Evolutionary conservation across 2,113 vertebrate genomes (phyloP), one percentile per base, ranked within the genome.

Genomic region (Thomomys bottae): DNA sequence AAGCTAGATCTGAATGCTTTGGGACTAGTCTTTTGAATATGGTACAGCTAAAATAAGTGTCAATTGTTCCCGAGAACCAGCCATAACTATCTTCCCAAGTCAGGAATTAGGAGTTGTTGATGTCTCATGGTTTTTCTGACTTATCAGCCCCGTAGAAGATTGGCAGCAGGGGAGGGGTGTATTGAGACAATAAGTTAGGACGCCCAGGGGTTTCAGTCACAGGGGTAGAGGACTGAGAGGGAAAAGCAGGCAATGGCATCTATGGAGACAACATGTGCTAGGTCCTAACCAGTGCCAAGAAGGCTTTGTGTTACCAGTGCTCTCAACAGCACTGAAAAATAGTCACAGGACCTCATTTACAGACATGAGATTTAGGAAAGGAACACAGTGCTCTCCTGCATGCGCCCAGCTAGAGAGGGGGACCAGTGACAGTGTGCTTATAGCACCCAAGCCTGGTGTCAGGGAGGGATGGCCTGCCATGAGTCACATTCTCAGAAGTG

Each of bases 41-140:
- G 4, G 0, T 17, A 17, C 0, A 5, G 4, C 49, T 85, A 34
- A 36, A 11, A 36, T 18, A 23, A 14, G 2, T 9, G 49, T 28
- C 6, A 6, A 24, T 67, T 0, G 0, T 24, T 67, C 36, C 28
- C 77, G 38, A 72, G 15, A 71, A 75, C 57, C 34, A 28, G 59
- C 49, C 11, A 12, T 45, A 42, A 17, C 26, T 20, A 0, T 0
- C 7, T 38, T 40, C 17, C 36, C 23, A 6, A 73, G 18, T 38
- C 67, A 45, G n/a, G 14, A 85, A 72, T 32, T 5, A 17, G 32
- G 17, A 49, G 11, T 38, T 18, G 21, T 77, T 84, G 84, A 2
- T 84, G 49, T 66, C 34, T 24, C 80, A 38, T 30, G 23, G 11
- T 32, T 24, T 2, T 68, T 45, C 26, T 80, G 8, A 87, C 42